These are phyloP conservation scores for Lerista edwardsae DNA, from an alignment of 2,797 vertebrate species.

Conservation along the genomic window DNA sequence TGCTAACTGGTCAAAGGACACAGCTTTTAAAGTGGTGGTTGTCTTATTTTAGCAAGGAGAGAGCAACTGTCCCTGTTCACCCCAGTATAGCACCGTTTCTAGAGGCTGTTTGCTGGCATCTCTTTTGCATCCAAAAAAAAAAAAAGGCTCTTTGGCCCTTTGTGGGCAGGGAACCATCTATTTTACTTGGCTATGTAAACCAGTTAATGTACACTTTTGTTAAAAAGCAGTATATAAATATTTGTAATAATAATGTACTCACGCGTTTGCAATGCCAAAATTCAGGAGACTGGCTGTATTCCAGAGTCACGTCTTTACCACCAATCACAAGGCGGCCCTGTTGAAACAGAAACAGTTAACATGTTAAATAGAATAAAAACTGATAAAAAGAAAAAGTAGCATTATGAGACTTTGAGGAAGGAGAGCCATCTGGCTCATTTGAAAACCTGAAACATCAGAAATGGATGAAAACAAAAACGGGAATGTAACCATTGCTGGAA, in stretches of 20 bases:
- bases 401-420: not conserved
- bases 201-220: too few species aligned
- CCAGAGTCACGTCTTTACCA: constrained; percentile 80
- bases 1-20: too few species aligned
- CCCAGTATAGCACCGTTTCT: too few species aligned
- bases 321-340: constrained; percentile 79
- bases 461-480: constrained; percentile 46
- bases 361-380: not conserved
- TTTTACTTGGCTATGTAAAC: too few species aligned
- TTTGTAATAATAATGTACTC: constrained; percentile 55
- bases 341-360: constrained; percentile 69
- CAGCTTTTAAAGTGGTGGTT: too few species aligned
- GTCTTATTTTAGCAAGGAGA: too few species aligned
- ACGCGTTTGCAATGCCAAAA: constrained; percentile 83
- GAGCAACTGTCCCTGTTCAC: too few species aligned
- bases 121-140: too few species aligned
- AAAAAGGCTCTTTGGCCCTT: too few species aligned
- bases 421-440: constrained; percentile 12
- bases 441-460: constrained; percentile 21
- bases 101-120: too few species aligned
- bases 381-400: not conserved
- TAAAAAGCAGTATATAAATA: too few species aligned
- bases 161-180: too few species aligned
- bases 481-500: constrained; percentile 40
- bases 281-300: constrained; percentile 79